A percentile compares a stretch with the other conserved stretches of the same genome.
Conservation (phyloP, 2,113 vertebrate genomes). For the Odobenus rosmarus region DNA sequence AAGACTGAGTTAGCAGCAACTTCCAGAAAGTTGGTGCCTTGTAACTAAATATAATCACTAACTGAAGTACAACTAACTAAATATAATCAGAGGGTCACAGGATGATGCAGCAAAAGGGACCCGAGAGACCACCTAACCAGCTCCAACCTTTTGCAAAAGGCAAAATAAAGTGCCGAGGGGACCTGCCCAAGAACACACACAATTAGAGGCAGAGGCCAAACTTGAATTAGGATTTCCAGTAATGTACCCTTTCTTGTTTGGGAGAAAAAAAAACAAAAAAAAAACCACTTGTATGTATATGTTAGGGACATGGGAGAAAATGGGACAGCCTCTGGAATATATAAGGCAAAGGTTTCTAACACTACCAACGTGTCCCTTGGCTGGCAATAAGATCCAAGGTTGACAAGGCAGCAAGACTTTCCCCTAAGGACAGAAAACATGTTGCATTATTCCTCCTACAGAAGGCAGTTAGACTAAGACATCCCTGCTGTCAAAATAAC, state of each 20-base stretch:
- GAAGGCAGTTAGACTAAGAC: neutral
- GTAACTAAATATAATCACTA: neutral
- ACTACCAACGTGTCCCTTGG: neutral
- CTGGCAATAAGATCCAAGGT: neutral
- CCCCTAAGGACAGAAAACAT: neutral
- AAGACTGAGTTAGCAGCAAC: neutral
- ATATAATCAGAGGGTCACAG: neutral
- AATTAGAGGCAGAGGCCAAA: conserved; percentile 14
- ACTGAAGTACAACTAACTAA: neutral
- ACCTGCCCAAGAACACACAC: neutral
- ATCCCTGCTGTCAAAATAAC: neutral
- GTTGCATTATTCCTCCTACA: neutral
- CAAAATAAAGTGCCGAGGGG: neutral
- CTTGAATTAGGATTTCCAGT: neutral
- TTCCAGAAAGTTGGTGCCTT: neutral
- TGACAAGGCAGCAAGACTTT: neutral
- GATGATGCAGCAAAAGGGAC: neutral
- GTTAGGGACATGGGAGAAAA: neutral
- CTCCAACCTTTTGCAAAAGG: conserved; percentile 3
- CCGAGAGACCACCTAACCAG: neutral
- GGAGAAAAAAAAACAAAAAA: neutral
- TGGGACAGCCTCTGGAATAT: neutral
- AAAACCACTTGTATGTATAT: neutral
- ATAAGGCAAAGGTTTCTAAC: neutral
- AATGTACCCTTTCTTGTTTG: neutral